Evolutionary conservation across 2,797 vertebrate species (phyloP), one percentile per base, ranked within the genome.

Genomic region (Rhinichthys osculus): DNA sequence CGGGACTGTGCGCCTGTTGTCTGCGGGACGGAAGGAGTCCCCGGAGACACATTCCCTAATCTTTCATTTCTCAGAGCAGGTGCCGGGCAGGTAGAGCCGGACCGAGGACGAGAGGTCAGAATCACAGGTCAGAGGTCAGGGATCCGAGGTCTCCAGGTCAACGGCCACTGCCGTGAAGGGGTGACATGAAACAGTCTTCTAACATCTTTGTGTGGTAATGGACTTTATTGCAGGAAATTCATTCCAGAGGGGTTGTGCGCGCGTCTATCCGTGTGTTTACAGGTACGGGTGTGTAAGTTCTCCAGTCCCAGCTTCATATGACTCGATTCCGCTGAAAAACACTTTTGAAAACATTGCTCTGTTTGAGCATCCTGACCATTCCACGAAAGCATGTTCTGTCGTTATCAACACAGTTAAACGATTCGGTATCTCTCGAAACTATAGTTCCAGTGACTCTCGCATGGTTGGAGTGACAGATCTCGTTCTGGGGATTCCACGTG

Each of bases 11-110:
- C 91, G 91, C 93, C 93, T 93, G 93, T 94, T 93, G 92, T 95
- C 91, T 94, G 94, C 91, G 87, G 91, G 93, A 89, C 89, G 94
- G 93, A 93, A 95, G 93, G 92, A 93, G 93, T 97, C 97, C 95
- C 97, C 86, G 71, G 96, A 94, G 97, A 95, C 94, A 94, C 95
- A 96, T 97, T 96, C 92, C 92, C 92, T 93, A 86, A 93, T 93
- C 95, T 96, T 96, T 96, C 95, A 97, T 98, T 97, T 97, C 96
- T 93, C 90, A 91, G 93, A 96, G 97, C 98, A 99, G 97, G 97
- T 99, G 97, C 97, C 95, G 95, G 97, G 96, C 97, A 98, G 97
- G 97, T 97, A 94, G 94, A 91, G 91, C 95, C 94, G 92, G 93
- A 95, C 93, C 88, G 50, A 90, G 93, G 95, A 94, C 90, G 93